Percentiles rank a stretch among this genome's conserved stretches.
These are phyloP conservation scores for Liasis olivaceus DNA, from an alignment of 2,797 vertebrate genomes.

Conservation along the genomic window DNA sequence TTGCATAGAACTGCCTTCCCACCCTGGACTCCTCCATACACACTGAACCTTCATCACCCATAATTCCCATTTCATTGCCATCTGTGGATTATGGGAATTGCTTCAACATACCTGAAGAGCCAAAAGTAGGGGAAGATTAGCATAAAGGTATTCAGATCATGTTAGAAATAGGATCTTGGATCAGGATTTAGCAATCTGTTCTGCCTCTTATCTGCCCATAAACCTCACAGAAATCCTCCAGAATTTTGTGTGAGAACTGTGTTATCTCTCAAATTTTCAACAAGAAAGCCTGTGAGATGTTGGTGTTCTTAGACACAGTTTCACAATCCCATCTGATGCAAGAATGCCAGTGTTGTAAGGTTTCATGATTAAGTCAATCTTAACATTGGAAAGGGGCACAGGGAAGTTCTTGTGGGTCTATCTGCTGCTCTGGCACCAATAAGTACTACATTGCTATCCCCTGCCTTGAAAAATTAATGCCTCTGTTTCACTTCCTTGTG, in stretches of 20 bases:
- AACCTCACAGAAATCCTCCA: background rate
- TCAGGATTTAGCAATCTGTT: background rate
- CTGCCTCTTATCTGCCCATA: background rate
- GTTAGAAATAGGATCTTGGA: background rate
- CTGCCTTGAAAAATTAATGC: background rate
- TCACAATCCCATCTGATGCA: background rate
- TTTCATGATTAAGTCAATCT: background rate
- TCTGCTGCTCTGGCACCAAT: background rate
- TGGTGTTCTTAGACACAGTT: background rate
- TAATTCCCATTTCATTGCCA: too few relatives aligned
- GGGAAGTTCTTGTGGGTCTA: background rate
- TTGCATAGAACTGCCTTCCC: background rate
- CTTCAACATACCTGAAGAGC: too few relatives aligned
- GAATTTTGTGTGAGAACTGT: background rate
- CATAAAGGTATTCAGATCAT: background rate
- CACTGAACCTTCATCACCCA: too few relatives aligned
- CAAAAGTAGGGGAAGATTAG: background rate
- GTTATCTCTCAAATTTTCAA: background rate
- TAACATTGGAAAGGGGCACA: background rate
- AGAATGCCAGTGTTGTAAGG: background rate
- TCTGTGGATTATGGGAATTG: too few relatives aligned
- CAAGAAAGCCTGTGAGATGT: background rate
- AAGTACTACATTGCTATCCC: background rate
- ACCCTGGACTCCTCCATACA: too few relatives aligned
- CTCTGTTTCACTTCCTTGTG: background rate